Evolutionary conservation across 2,797 vertebrate species (phyloP).

Genomic region (Spizella passerina): DNA sequence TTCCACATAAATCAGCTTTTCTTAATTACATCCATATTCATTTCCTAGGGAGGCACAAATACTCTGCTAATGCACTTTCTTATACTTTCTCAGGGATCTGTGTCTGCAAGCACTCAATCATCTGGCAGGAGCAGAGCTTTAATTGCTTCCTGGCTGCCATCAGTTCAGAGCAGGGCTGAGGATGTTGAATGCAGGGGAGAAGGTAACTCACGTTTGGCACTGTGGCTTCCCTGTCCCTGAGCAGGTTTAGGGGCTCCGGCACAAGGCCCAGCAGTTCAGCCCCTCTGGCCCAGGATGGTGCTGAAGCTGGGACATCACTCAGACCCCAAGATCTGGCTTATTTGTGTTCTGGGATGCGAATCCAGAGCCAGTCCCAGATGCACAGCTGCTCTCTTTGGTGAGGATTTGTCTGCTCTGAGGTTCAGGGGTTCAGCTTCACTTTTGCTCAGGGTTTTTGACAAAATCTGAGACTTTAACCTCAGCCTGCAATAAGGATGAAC

Average conservation of each 20-base stretch:
- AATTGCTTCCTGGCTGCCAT: conserved; percentile 20
- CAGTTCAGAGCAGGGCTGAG: background rate
- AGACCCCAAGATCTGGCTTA: background rate
- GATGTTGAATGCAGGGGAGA: background rate
- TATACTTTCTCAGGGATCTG: conserved; percentile 1
- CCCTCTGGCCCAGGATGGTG: background rate
- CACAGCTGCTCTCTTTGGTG: background rate
- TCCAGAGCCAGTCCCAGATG: background rate
- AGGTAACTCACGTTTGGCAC: background rate
- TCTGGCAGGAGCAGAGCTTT: conserved; percentile 20
- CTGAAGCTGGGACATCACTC: background rate
- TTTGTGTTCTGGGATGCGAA: background rate
- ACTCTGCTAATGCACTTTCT: conserved; percentile 39
- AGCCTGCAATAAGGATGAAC: background rate
- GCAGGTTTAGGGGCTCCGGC: background rate
- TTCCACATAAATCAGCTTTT: conserved; percentile 45
- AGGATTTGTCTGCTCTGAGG: background rate
- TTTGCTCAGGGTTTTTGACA: background rate
- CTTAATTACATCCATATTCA: conserved; percentile 57
- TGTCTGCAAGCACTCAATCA: conserved; percentile 40
- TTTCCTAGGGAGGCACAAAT: conserved; percentile 38
- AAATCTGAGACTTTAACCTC: background rate
- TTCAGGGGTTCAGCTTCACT: background rate
- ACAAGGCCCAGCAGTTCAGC: background rate
- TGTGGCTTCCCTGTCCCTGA: background rate